These are phyloP conservation scores for Philypnodon macrostomus DNA, from an alignment of 2,797 vertebrate genomes.

Conservation along the genomic window DNA sequence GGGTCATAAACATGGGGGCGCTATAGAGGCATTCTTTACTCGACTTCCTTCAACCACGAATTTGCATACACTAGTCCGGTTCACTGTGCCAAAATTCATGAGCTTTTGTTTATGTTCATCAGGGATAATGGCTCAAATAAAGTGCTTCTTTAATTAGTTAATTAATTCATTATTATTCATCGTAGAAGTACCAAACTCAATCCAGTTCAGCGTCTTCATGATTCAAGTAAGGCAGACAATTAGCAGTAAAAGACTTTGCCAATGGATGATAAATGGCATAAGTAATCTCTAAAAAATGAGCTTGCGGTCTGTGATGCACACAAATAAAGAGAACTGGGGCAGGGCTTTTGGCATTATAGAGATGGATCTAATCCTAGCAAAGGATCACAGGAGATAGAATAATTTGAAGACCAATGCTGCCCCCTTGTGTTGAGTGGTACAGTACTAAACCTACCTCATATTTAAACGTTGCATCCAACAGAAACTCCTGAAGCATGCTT, in stretches of 20 bases:
- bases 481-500: conserved; percentile 80
- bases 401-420: conserved; percentile 56
- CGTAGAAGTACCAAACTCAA: too few relatives aligned
- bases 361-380: conserved; percentile 37
- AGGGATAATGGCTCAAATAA: too few relatives aligned
- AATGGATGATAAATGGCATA: conserved; percentile 11
- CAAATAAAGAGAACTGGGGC: conserved; percentile 16
- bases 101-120: too few relatives aligned
- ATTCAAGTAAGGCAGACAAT: too few relatives aligned
- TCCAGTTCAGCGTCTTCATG: too few relatives aligned
- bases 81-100: too few relatives aligned
- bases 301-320: conserved; percentile 24
- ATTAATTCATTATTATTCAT: too few relatives aligned
- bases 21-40: too few relatives aligned
- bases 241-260: conserved; percentile 1
- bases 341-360: conserved; percentile 18
- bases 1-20: too few relatives aligned
- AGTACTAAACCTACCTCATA: conserved; percentile 80
- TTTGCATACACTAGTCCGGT: too few relatives aligned
- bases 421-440: conserved; percentile 55
- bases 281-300: conserved; percentile 29
- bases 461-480: conserved; percentile 80
- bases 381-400: conserved; percentile 1
- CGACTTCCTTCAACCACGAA: too few relatives aligned
- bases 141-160: too few relatives aligned